Base-by-base conservation (phyloP, 2,797 vertebrate genomes). In the Sebastes iracundus region DNA sequence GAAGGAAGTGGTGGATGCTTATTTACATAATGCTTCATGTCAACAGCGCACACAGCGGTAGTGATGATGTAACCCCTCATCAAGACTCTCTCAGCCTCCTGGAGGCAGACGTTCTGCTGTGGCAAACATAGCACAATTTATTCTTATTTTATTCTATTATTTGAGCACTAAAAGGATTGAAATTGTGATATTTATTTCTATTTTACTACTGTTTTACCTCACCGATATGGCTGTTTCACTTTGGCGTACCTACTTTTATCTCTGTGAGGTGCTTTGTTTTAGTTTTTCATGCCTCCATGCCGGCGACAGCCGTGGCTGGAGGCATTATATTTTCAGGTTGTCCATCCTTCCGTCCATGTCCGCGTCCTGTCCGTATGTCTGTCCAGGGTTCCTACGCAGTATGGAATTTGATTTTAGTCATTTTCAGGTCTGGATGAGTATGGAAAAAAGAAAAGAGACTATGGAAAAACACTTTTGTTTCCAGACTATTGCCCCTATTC, bases 31-130 rank as follows among this genome's bases (percentile, higher is more conserved):
- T n/a, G 69, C 70, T 49, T 75, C 32, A 20, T 53, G 58, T 49
- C 64, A 72, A 22, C 67, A 56, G 59, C 4, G 55, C 56, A 30
- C 72, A 35, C 11, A 62, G 78, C 69, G 61, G 58, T 33, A 28
- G 27, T 22, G 76, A 72, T 85, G 82, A 85, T 62, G 71, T 75
- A 82, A 81, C 23, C 7, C 2, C 13, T 18, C 56, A 87, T 76
- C 73, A 83, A 81, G 68, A 55, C 46, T 61, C 66, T 22, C 33
- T 49, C 71, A 58, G 42, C 13, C 42, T 53, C 64, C 75, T 46
- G 64, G 62, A 52, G 58, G 64, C 67, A 32, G n/a, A 32, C 4
- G 16, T 58, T 70, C n/a, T 53, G n/a, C 18, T 63, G 73, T 25
- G 42, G 35, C 49, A 60, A 42, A 56, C 32, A 49, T 0, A 33